Evolutionary conservation across 2,888 invertebrate species (phyloP).

Genomic region (Diaprepes abbreviatus): DNA sequence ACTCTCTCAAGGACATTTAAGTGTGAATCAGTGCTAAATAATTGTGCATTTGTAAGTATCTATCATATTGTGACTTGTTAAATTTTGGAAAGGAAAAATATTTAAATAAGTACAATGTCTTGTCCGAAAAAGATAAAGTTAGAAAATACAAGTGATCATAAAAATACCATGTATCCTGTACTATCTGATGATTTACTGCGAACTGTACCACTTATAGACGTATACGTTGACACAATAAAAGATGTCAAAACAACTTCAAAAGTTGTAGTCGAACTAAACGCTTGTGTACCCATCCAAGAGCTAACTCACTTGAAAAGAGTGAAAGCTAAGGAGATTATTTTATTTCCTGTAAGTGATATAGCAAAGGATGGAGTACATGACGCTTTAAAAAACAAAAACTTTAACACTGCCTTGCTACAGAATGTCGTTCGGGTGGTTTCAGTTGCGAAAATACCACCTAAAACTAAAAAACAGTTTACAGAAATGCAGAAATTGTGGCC

Average conservation of each 20-base stretch:
- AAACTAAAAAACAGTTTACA: constrained; percentile 77
- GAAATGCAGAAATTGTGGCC: constrained; percentile 80
- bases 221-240: constrained; percentile 74
- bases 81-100: neutral
- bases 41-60: constrained; percentile 11
- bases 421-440: constrained; percentile 69
- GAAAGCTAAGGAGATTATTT: constrained; percentile 72
- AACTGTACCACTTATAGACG: constrained; percentile 67
- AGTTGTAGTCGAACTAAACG: constrained; percentile 73
- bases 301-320: constrained; percentile 83
- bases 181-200: constrained; percentile 55
- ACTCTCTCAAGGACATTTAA: constrained; percentile 1
- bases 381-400: constrained; percentile 67
- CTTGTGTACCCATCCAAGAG: constrained; percentile 72
- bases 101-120: constrained; percentile 15
- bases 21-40: constrained; percentile 24
- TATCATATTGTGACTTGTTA: neutral
- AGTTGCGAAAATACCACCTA: constrained; percentile 76
- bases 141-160: constrained; percentile 38
- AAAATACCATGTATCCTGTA: constrained; percentile 51
- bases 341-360: constrained; percentile 65
- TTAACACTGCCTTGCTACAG: constrained; percentile 69
- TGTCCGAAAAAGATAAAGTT: constrained; percentile 57
- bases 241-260: constrained; percentile 75
- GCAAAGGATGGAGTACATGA: constrained; percentile 56